Conservation (phyloP, 2,113 vertebrate species). For the Noturus placidus region DNA sequence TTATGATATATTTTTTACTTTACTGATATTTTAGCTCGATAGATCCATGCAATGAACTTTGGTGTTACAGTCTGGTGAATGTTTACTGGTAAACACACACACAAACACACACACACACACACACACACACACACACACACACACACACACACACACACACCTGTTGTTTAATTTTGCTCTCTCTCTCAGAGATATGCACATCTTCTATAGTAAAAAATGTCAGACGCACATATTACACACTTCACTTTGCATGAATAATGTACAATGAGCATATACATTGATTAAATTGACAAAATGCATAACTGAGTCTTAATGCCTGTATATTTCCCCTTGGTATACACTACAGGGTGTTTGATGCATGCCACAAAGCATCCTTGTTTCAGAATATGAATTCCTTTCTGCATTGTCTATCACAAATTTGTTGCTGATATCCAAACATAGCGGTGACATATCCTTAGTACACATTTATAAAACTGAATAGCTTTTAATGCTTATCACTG, state of each 20-base stretch:
- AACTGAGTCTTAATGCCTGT: not conserved
- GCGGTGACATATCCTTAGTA: not conserved
- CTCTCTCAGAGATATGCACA: not conserved
- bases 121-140: not conserved
- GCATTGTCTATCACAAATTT: not conserved
- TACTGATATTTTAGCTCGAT: not conserved
- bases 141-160: constrained; percentile 1
- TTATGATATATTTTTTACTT: not conserved
- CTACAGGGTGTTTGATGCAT: not conserved
- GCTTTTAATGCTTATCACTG: not conserved
- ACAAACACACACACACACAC: not conserved
- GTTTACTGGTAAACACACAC: not conserved
- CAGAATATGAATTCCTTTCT: not conserved
- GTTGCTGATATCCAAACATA: not conserved
- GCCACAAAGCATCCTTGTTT: not conserved
- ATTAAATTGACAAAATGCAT: not conserved
- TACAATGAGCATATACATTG: not conserved
- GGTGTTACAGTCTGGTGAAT: not conserved
- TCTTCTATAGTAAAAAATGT: not conserved
- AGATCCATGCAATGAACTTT: not conserved
- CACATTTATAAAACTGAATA: not conserved
- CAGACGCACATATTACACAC: not conserved
- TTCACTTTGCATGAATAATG: not conserved
- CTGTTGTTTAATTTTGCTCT: not conserved
- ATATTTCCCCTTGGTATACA: not conserved